Base-by-base conservation (phyloP, 2,888 invertebrate genomes). In the Andrena minutula region DNA sequence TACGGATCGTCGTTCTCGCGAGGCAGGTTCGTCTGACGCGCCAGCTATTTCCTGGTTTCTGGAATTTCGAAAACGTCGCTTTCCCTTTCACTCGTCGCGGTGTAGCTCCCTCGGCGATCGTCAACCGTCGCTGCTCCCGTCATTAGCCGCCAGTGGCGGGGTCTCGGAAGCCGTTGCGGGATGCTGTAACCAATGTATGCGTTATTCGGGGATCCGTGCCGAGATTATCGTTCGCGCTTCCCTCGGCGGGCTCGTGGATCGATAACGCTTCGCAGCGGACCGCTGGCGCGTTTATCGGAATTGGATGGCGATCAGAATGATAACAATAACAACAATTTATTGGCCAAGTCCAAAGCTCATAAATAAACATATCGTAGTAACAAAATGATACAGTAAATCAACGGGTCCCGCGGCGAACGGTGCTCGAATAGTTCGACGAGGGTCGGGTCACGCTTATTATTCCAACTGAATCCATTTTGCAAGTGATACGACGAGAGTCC, bases 321-420 rank as follows among this genome's bases (percentile, higher is more conserved):
- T 87, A 88, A 87, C 88, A 86, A 35, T 84, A 87, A 87, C 86
- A 87, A 88, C 76, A 82, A 65, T 87, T 88, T 86, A 84, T 86
- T 80, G 71, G 78, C 75, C 47, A 80, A 63, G 76, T 79, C 61
- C 30, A 71, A 61, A 75, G 82, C 78, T 72, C 73, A 49, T 80
- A 61, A 77, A 83, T 85, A 83, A 87, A 79, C 82, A 73, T 26
- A 61, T 76, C 75, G 69, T 58, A 68, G 68, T 75, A 75, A 80
- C 76, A 73, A 72, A 85, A 85, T 20, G 26, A 66, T 72, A 80
- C 64, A 73, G 51, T 75, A 66, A 82, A 70, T 53, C 32, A 76
- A 79, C 53, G 77, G 35, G 30, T n/a, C 35, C 16, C 5, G 53
- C 41, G 28, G 28, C 28, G 47, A 8, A 16, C 20, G n/a, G 6